A percentile compares a stretch with the other conserved stretches of the same genome.
Conservation (phyloP, 2,888 invertebrate genomes). For the Andrena praecox region DNA sequence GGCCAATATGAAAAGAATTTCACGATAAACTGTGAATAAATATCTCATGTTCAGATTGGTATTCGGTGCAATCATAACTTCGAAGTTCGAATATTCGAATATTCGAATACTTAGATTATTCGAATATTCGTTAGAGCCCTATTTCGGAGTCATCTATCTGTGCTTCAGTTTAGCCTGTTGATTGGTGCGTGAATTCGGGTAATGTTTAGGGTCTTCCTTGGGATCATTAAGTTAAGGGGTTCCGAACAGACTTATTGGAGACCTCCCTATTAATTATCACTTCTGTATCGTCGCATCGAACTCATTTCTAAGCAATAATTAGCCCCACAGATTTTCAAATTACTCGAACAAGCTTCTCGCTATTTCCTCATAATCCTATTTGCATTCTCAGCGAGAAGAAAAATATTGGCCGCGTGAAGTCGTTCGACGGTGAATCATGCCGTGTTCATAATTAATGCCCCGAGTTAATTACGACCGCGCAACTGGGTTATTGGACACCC, state of each 20-base stretch:
- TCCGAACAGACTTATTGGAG: too few relatives aligned
- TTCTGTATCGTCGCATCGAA: too few relatives aligned
- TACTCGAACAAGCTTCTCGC: conserved; percentile 13
- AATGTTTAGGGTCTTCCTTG: neutral
- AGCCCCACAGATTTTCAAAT: neutral
- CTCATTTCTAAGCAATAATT: conserved; percentile 6
- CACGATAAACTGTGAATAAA: too few relatives aligned
- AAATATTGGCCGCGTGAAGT: neutral
- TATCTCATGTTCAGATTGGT: too few relatives aligned
- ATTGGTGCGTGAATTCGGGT: neutral
- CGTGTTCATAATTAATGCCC: conserved; percentile 29
- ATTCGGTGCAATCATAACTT: too few relatives aligned
- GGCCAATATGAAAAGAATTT: too few relatives aligned
- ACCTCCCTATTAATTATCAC: too few relatives aligned
- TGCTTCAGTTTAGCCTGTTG: neutral
- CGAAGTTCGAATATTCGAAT: too few relatives aligned
- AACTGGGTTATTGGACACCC: conserved; percentile 28
- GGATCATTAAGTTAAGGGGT: too few relatives aligned
- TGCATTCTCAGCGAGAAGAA: neutral
- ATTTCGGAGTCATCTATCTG: neutral
- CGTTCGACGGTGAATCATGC: neutral
- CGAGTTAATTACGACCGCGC: conserved; percentile 25
- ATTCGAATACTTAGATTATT: too few relatives aligned
- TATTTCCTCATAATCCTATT: neutral
- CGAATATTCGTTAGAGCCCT: too few relatives aligned